Evolutionary conservation across 2,888 invertebrate species (phyloP).

Genomic region (Ormia ochracea): DNA sequence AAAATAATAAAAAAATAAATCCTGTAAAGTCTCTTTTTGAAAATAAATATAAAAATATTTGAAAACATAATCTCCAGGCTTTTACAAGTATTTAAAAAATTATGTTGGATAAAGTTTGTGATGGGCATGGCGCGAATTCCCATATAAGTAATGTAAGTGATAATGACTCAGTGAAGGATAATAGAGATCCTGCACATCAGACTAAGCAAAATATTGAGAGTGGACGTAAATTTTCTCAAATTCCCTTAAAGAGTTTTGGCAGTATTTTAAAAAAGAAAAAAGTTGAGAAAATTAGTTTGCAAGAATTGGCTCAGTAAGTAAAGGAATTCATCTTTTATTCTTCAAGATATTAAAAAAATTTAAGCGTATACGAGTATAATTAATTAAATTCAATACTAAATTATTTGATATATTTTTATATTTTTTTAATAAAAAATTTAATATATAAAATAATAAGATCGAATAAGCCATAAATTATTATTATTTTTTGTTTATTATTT

Average conservation of each 20-base stretch:
- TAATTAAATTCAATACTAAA: too few species aligned
- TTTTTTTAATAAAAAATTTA: too few species aligned
- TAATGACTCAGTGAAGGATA: neutral
- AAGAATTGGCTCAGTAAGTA: constrained; percentile 76
- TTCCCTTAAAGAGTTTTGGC: constrained; percentile 72
- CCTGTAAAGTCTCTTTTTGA: neutral
- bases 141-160: constrained; percentile 61
- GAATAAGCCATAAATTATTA: too few species aligned
- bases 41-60: neutral
- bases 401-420: too few species aligned
- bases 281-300: constrained; percentile 69
- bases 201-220: constrained; percentile 62
- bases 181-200: constrained; percentile 23
- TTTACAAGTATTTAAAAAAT: neutral
- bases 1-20: neutral
- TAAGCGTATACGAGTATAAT: too few species aligned
- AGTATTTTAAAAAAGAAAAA: constrained; percentile 68
- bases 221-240: constrained; percentile 68
- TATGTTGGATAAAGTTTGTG: constrained; percentile 71
- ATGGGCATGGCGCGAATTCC: constrained; percentile 67
- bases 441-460: too few species aligned
- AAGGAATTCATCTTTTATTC: too few species aligned
- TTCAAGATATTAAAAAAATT: too few species aligned
- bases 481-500: too few species aligned
- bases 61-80: neutral